Percentiles rank a stretch among this genome's conserved stretches.
Conservation (phyloP, 2,113 vertebrate species). For the Microcebus tavaratra region DNA sequence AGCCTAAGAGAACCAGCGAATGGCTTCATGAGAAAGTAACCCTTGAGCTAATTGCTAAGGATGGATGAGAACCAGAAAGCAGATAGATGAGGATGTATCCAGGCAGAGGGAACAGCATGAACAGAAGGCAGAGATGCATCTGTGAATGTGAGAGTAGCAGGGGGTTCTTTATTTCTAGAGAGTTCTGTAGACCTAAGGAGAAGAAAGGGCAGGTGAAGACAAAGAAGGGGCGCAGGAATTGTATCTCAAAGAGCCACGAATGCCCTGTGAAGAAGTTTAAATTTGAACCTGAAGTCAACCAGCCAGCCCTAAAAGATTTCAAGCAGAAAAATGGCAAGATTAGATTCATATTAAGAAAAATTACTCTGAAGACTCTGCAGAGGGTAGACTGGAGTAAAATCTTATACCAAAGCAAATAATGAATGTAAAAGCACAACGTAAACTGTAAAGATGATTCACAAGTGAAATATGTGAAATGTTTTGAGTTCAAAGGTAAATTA, state of each 20-base stretch:
- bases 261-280: background rate
- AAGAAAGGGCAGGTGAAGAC: background rate
- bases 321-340: conserved; percentile 35
- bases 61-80: background rate
- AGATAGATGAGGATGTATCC: background rate
- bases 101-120: background rate
- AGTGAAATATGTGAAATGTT: conserved; percentile 50
- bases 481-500: conserved; percentile 26
- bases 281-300: conserved; percentile 32
- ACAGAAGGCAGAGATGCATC: background rate
- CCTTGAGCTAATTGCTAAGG: background rate
- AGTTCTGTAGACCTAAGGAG: background rate
- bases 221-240: background rate
- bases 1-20: background rate
- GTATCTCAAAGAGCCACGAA: background rate
- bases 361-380: conserved; percentile 8
- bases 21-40: conserved; percentile 3
- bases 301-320: conserved; percentile 32
- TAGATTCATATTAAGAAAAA: conserved; percentile 45
- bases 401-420: conserved; percentile 48
- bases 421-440: conserved; percentile 18
- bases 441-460: conserved; percentile 28
- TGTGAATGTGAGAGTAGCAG: background rate
- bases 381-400: conserved; percentile 29
- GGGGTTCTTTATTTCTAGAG: background rate